Percentiles rank a stretch among this genome's conserved stretches.
phyloP scores from a whole-genome alignment of 2,888 invertebrate genomes.

The Gortyna flavago region DNA sequence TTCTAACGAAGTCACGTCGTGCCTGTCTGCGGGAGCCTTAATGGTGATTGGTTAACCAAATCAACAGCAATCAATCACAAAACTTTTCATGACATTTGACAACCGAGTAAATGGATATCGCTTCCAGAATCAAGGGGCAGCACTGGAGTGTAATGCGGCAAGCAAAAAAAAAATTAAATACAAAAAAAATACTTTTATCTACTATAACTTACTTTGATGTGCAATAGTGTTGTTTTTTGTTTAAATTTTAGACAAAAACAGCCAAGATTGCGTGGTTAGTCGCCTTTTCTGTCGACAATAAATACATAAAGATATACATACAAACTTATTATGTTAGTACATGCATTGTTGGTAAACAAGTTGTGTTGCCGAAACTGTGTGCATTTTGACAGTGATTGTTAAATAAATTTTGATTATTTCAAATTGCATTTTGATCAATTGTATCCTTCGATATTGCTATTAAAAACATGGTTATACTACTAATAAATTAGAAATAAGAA shows the following conservation, averaged over 20 bases:
- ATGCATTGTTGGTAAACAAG: constrained; percentile 40
- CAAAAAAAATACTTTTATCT: constrained; percentile 33
- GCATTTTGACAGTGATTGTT: constrained; percentile 29
- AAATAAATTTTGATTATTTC: background rate
- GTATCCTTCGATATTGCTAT: background rate
- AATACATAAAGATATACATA: constrained; percentile 75
- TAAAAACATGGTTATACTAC: background rate
- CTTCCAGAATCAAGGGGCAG: background rate
- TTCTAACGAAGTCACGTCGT: background rate
- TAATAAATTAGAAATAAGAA: background rate
- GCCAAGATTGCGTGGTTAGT: constrained; percentile 74
- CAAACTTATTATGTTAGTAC: constrained; percentile 64
- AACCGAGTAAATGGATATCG: constrained; percentile 1
- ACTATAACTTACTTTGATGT: constrained; percentile 79
- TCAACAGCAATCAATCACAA: constrained; percentile 23
- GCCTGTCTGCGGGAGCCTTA: background rate
- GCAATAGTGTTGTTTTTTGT: constrained; percentile 75
- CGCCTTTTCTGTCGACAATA: constrained; percentile 81
- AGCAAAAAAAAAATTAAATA: constrained; percentile 35
- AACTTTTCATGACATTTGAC: constrained; percentile 22
- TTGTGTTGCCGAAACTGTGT: constrained; percentile 6
- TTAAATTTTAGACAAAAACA: constrained; percentile 73
- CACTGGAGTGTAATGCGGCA: background rate
- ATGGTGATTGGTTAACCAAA: constrained; percentile 8
- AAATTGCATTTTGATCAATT: background rate